Base-by-base conservation (phyloP, 2,888 invertebrate genomes). In the Meteorus cinctellus region DNA sequence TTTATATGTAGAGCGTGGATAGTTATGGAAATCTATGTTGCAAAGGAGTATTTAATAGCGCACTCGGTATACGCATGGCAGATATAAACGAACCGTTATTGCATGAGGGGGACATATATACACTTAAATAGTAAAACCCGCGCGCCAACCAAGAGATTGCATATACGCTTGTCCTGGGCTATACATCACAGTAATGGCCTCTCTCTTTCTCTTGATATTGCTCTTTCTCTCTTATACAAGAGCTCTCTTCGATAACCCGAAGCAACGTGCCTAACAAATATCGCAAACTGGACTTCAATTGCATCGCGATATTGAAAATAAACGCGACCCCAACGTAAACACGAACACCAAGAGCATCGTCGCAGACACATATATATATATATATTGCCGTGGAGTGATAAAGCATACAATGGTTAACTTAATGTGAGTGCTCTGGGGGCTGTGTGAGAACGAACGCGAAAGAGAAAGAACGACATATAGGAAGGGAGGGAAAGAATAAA, bases 271-370 rank as follows among this genome's bases (percentile, higher is more conserved):
- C 75, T 72, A 80, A 77, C 79, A 79, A 81, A 80, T 79, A 79
- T 80, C 82, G 72, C 77, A 51, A 72, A 76, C 72, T 76, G 74
- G 78, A 79, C 76, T 80, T 78, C 79, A 79, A 83, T 82, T 82
- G 80, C 77, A 80, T 74, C 78, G 72, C 75, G 79, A 80, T 80
- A 83, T 80, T 81, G 81, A 82, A 82, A 83, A 84, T 82, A 82
- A 82, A 82, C 79, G 77, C 76, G 77, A 78, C 74, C 72, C 80
- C 55, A 36, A 45, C 45, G 24, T 12, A 55, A 59, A 70, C 59
- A 70, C 31, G 41, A 45, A n/a, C 48, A 48, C 48, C 48, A 48
- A 48, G 48, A 48, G 48, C 48, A n/a, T n/a, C n/a, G 55, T 55
- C 19, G 55, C 55, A 55, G 19, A 55, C 36, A 70, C 70, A 70